These are phyloP conservation scores for Patagioenas fasciata DNA, from an alignment of 2,113 vertebrate species.

Conservation along the genomic window DNA sequence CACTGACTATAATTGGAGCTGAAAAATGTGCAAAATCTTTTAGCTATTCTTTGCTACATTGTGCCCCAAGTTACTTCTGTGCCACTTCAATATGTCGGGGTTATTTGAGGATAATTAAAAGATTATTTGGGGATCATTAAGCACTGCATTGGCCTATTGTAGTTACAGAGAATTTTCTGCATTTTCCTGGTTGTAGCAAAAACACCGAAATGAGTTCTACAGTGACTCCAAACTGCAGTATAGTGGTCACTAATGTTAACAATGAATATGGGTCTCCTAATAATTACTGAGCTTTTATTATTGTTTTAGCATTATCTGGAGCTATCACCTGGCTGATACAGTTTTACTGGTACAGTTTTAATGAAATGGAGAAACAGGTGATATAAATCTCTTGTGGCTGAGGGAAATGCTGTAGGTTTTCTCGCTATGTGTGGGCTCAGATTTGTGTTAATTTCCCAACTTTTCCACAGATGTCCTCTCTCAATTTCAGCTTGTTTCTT, in stretches of 20 bases:
- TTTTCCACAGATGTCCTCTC: background rate
- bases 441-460: background rate
- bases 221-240: background rate
- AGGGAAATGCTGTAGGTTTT: background rate
- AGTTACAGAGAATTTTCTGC: background rate
- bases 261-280: background rate
- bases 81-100: background rate
- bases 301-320: background rate
- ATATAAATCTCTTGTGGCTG: background rate
- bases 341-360: background rate
- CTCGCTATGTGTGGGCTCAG: background rate
- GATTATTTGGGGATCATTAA: constrained; percentile 17
- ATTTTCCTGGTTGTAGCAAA: background rate
- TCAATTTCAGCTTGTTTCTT: background rate
- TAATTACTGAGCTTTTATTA: background rate
- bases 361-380: background rate
- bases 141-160: background rate
- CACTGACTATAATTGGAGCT: constrained; percentile 34
- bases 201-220: background rate
- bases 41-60: background rate
- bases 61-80: background rate
- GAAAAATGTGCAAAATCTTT: constrained; percentile 52
- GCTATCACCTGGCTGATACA: background rate
- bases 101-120: background rate
- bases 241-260: background rate